Conservation (phyloP, 2,888 invertebrate genomes). For the Chrysolina oricalcia region DNA sequence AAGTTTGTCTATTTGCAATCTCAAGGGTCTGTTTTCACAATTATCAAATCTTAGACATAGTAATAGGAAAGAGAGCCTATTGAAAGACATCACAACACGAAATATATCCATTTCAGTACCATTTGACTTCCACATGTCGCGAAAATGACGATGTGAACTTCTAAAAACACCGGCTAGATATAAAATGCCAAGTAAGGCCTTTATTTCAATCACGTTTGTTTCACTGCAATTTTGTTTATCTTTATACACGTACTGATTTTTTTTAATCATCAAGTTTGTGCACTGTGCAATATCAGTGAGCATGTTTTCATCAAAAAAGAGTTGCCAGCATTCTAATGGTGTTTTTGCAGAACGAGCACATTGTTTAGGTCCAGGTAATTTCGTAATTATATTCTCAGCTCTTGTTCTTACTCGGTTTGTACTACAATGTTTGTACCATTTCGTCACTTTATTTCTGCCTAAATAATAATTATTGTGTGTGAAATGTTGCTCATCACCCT, state of each 20-base stretch:
- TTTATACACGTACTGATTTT: constrained; percentile 14
- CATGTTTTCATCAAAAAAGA: constrained; percentile 29
- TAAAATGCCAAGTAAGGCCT: constrained; percentile 28
- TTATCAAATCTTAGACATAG: constrained; percentile 22
- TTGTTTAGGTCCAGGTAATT: constrained; percentile 32
- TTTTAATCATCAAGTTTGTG: background rate
- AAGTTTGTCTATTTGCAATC: constrained; percentile 3
- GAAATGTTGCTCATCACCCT: constrained; percentile 17
- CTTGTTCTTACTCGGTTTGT: constrained; percentile 28
- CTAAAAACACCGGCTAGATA: constrained; percentile 25
- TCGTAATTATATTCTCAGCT: constrained; percentile 32
- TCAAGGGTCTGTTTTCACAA: background rate
- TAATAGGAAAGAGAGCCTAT: constrained; percentile 26
- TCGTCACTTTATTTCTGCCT: constrained; percentile 10
- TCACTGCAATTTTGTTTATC: constrained; percentile 14
- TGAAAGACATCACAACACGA: constrained; percentile 29
- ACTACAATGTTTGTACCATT: constrained; percentile 28
- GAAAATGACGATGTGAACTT: constrained; percentile 21
- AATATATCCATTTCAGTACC: constrained; percentile 24
- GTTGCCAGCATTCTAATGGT: constrained; percentile 21
- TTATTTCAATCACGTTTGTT: constrained; percentile 17
- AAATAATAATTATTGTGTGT: constrained; percentile 6
- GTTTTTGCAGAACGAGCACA: constrained; percentile 25
- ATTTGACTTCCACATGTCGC: constrained; percentile 30
- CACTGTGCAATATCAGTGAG: background rate